Evolutionary conservation across 2,888 invertebrate genomes (phyloP), one percentile per base, ranked within the genome.

Genomic region (Netelia fuscicornis): DNA sequence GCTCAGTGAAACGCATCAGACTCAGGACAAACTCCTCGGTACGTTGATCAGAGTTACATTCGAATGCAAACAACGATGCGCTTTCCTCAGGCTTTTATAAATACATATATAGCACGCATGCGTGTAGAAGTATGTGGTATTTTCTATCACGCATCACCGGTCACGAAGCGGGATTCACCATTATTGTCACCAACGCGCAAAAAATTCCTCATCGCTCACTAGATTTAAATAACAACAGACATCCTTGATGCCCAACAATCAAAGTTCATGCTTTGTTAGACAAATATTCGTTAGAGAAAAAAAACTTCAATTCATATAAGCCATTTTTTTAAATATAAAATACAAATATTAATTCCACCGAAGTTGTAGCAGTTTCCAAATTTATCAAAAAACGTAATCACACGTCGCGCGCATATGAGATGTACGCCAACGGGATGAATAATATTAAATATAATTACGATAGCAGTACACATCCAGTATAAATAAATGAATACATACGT

Each of bases 21-120:
- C 71, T 75, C 37, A 80, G 75, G 76, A 80, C 83, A 76, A 76
- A 76, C 71, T 80, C 37, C 65, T 67, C 42, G 25, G 58, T 71
- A 52, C 60, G 62, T 44, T 71, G 65, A 54, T 54, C 65, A 20
- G 42, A 44, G 44, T 80, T 83, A 37, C 83, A 87, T 87, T 89
- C 72, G 84, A 88, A 88, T 88, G 88, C 86, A 84, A 56, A 71
- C 68, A 81, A 80, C 83, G 78, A 74, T 82, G 86, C 83, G 85
- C 90, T 90, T 89, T 89, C 89, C 88, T 86, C 48, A 52, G 60
- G 52, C 52, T 64, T 65, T 10, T 30, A 56, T 52, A 10, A 44
- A 42, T 56, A 44, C 23, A 52, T 30, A 20, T 48, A 10, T 23
- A 48, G 10, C 52, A 74, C 25, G 42, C 13, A 17, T 17, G 71